A percentile compares a stretch with the other conserved stretches of the same genome.
Conservation (phyloP, 2,888 invertebrate genomes). For the Nomada fabriciana region DNA sequence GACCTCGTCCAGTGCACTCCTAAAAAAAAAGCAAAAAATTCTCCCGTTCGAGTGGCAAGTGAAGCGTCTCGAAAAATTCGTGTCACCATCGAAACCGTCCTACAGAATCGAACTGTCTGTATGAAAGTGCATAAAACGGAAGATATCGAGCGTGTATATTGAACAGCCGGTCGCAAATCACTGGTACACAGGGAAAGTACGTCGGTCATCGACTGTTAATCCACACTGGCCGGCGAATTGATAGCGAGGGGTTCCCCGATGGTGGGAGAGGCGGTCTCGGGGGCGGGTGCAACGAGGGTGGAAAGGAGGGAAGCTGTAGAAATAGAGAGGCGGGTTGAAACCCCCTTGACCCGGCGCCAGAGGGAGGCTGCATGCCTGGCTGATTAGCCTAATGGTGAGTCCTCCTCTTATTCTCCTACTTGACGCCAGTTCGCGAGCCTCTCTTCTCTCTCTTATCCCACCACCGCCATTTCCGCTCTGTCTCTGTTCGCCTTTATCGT, state of each 20-base stretch:
- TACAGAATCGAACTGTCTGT: neutral
- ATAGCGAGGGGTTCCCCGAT: slow-evolving; percentile 39
- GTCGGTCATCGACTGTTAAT: slow-evolving; percentile 58
- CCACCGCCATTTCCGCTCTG: slow-evolving; percentile 38
- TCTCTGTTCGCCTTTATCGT: slow-evolving; percentile 29
- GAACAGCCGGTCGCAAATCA: neutral
- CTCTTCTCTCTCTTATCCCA: slow-evolving; percentile 66
- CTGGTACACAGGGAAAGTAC: neutral
- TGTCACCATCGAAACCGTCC: neutral
- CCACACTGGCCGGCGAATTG: slow-evolving; percentile 35
- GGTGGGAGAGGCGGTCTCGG: slow-evolving; percentile 50
- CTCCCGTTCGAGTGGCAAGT: neutral
- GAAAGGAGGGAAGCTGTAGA: slow-evolving; percentile 69
- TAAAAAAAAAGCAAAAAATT: neutral
- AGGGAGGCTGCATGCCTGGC: slow-evolving; percentile 79
- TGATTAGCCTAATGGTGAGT: slow-evolving; percentile 84
- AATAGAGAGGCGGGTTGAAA: slow-evolving; percentile 77
- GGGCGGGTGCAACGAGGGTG: slow-evolving; percentile 58
- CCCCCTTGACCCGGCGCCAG: slow-evolving; percentile 78
- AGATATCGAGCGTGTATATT: neutral
- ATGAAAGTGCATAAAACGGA: neutral
- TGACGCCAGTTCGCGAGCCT: slow-evolving; percentile 81
- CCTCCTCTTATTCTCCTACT: slow-evolving; percentile 81
- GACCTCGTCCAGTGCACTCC: neutral
- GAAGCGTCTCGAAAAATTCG: neutral